phyloP scores from a whole-genome alignment of 2,888 invertebrate species.

The Mylabris sibirica region DNA sequence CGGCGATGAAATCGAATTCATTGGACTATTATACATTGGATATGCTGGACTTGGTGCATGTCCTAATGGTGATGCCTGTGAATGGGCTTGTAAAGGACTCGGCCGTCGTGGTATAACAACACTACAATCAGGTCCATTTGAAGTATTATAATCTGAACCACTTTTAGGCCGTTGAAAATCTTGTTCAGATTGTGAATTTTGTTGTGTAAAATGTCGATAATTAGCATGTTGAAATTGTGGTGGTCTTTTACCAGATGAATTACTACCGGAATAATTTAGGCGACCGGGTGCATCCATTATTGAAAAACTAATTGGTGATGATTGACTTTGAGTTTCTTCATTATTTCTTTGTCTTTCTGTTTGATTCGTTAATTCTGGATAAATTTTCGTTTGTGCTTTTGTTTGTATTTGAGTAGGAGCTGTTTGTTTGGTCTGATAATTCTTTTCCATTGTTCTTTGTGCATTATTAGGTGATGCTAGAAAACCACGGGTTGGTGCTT shows the following conservation, averaged over 20 bases:
- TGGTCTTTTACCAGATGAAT: slow-evolving; percentile 64
- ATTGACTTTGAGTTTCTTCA: slow-evolving; percentile 68
- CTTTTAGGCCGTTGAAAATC: slow-evolving; percentile 64
- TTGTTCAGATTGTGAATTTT: slow-evolving; percentile 60
- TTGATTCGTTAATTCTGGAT: slow-evolving; percentile 69
- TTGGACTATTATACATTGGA: slow-evolving; percentile 85
- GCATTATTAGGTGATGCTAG: slow-evolving; percentile 56
- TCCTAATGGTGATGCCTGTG: slow-evolving; percentile 76
- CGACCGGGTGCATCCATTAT: slow-evolving; percentile 75
- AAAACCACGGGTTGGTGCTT: slow-evolving; percentile 63
- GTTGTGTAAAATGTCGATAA: slow-evolving; percentile 69
- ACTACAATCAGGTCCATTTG: slow-evolving; percentile 64
- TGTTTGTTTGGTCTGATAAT: slow-evolving; percentile 61
- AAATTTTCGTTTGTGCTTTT: slow-evolving; percentile 80
- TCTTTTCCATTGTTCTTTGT: slow-evolving; percentile 55
- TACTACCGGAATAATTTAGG: slow-evolving; percentile 68
- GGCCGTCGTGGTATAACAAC: slow-evolving; percentile 73
- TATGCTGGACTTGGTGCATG: slow-evolving; percentile 82
- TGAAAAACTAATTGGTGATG: slow-evolving; percentile 79
- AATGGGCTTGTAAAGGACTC: slow-evolving; percentile 73
- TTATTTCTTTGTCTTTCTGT: slow-evolving; percentile 52
- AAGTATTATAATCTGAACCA: slow-evolving; percentile 62
- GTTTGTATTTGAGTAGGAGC: slow-evolving; percentile 67
- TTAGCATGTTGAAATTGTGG: slow-evolving; percentile 64
- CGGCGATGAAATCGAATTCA: slow-evolving; percentile 78